A percentile compares a stretch with the other conserved stretches of the same genome.
Conservation (phyloP, 2,797 vertebrate genomes). For the Siniperca scherzeri region DNA sequence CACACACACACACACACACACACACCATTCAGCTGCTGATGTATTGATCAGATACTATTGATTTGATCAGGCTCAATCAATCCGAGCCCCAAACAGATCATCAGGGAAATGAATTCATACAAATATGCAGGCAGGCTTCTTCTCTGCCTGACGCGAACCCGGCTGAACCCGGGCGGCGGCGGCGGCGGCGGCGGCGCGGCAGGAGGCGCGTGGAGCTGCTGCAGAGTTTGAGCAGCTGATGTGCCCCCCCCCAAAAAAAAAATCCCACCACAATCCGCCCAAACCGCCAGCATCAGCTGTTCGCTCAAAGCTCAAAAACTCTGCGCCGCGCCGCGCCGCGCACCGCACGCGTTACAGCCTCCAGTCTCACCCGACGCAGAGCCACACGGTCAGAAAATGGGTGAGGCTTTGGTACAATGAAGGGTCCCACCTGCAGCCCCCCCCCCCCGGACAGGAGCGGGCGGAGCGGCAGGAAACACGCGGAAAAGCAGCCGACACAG, state of each 20-base stretch:
- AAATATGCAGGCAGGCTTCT: neutral
- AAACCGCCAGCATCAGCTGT: slow-evolving; percentile 55
- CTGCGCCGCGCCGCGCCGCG: slow-evolving; percentile 16
- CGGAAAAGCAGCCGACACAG: slow-evolving; percentile 23
- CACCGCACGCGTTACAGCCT: slow-evolving; percentile 17
- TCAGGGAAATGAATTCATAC: neutral
- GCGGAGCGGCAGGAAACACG: slow-evolving; percentile 36
- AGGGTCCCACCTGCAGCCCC: neutral
- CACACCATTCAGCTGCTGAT: slow-evolving; percentile 40
- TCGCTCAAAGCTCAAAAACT: neutral
- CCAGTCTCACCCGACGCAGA: slow-evolving; percentile 40
- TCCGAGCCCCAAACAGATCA: neutral
- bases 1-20: slow-evolving; percentile 33
- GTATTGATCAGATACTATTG: slow-evolving; percentile 59
- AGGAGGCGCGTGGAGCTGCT: slow-evolving; percentile 44
- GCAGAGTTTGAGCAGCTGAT: slow-evolving; percentile 67
- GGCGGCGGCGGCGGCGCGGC: slow-evolving; percentile 16
- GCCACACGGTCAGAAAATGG: slow-evolving; percentile 60
- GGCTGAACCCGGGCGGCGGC: slow-evolving; percentile 61
- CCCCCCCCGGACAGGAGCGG: neutral
- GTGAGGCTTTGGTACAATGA: slow-evolving; percentile 65
- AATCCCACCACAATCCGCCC: slow-evolving; percentile 21
- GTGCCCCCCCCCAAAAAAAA: neutral
- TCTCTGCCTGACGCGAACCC: slow-evolving; percentile 43
- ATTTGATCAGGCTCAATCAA: slow-evolving; percentile 35